These are phyloP conservation scores for Orthonyx spaldingii DNA, from an alignment of 2,113 vertebrate species.

Conservation along the genomic window DNA sequence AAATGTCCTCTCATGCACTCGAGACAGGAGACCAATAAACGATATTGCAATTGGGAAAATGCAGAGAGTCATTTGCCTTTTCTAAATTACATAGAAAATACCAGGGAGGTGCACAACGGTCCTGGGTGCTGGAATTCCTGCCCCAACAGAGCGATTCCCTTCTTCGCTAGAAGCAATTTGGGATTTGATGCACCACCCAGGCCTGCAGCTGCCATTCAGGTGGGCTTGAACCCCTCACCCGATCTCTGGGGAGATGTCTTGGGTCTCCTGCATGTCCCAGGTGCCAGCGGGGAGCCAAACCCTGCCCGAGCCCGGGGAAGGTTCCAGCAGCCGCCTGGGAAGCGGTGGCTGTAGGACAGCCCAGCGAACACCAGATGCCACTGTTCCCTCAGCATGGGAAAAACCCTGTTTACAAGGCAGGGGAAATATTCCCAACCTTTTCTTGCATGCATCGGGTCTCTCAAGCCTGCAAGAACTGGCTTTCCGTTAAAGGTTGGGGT, in stretches of 20 bases:
- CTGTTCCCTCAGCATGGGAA: slow-evolving; percentile 34
- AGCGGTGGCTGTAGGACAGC: background rate
- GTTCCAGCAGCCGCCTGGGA: background rate
- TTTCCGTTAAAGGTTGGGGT: background rate
- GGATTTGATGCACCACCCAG: background rate
- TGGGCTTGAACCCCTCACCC: background rate
- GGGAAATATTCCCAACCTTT: background rate
- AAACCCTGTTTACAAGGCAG: background rate
- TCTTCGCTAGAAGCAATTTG: background rate
- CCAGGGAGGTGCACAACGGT: rapidly evolving
- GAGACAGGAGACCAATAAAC: background rate
- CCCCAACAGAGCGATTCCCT: rapidly evolving
- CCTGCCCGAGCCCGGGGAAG: rapidly evolving
- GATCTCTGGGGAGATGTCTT: background rate
- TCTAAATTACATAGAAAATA: background rate
- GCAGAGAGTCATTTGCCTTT: background rate
- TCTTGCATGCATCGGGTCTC: background rate
- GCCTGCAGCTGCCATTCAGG: background rate
- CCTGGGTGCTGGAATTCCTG: background rate
- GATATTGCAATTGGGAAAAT: background rate
- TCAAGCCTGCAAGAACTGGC: background rate
- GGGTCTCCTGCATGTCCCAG: background rate
- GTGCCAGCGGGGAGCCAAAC: background rate
- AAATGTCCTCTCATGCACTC: background rate
- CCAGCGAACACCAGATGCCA: slow-evolving; percentile 56